Conservation (phyloP, 37 sponge, comb jelly and placozoan species). For the Theonella swinhoei region DNA sequence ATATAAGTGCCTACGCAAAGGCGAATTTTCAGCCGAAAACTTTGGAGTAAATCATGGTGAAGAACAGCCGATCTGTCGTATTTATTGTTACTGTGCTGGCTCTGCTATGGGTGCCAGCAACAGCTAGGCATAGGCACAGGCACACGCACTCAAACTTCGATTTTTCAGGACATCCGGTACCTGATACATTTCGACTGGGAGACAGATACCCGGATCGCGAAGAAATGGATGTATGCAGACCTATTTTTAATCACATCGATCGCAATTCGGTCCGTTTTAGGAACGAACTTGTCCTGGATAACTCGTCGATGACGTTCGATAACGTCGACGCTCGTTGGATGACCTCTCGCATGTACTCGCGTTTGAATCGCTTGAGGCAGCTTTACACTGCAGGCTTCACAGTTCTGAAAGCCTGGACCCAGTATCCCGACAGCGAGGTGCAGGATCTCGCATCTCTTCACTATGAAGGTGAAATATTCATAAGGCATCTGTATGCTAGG, state of each 20-base stretch:
- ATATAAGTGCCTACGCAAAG: too few species aligned
- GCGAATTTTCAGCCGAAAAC: too few species aligned
- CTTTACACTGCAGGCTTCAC: constrained; percentile 13
- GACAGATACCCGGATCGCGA: constrained; percentile 56
- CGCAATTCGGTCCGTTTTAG: constrained; percentile 62
- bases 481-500: background rate
- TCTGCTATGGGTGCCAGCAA: too few species aligned
- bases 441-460: constrained; percentile 45
- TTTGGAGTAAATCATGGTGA: too few species aligned
- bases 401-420: constrained; percentile 54
- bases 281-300: constrained; percentile 52
- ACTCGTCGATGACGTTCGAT: constrained; percentile 31
- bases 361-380: constrained; percentile 21
- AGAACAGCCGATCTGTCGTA: too few species aligned
- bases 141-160: constrained; percentile 2
- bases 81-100: too few species aligned
- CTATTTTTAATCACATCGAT: constrained; percentile 40
- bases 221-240: constrained; percentile 63
- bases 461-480: constrained; percentile 56
- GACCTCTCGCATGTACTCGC: constrained; percentile 63
- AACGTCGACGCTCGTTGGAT: constrained; percentile 52
- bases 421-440: constrained; percentile 10
- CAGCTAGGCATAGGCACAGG: too few species aligned
- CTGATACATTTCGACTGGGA: constrained; percentile 30
- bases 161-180: constrained; percentile 33